Base-by-base conservation (phyloP, 2,113 vertebrate genomes). In the Tachuris rubrigastra region DNA sequence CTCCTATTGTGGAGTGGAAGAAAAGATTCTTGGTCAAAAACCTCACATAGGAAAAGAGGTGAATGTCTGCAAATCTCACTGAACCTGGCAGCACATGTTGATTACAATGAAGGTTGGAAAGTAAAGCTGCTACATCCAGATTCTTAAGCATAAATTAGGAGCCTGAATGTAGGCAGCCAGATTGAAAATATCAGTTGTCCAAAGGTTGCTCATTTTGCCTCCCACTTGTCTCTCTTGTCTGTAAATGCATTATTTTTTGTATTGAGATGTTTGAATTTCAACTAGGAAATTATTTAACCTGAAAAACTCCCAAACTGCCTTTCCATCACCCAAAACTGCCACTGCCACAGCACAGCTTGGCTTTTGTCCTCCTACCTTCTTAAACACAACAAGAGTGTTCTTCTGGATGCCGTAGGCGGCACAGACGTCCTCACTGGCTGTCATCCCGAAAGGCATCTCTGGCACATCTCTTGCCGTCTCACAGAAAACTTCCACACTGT, bases 331-430 rank as follows among this genome's bases (percentile, higher is more conserved):
- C 73, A 20, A 6, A 74, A 79, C 35, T 93, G 25, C 46, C 24
- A 12, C 0, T 93, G 31, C 46, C 25, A 12, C 0, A 0, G 21
- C 13, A 73, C 31, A 66, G 15, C n/a, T 8, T 30, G 46, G 33
- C 14, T 56, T 76, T 27, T 31, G 22, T 24, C 25, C 35, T 85
- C 95, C 55, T 98, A 99, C 99, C 98, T 98, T 98, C 96, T 97
- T 98, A 69, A 99, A 98, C 44, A 99, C 97, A 31, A 99, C 60
- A 8, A 99, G 96, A 5, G 97, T 97, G 81, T 99, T 98, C 25
- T 96, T 91, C 28, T 96, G 95, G 67, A 98, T 97, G 6, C 98
- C 81, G 3, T 98, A 99, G 84, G 92, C 96, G 21, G 67, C 90
- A 28, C 96, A 85, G 65, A 98, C 30, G 0, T 98, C 96, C 49